A percentile compares a stretch with the other conserved stretches of the same genome.
Conservation (phyloP, 2,888 invertebrate genomes). For the Orchesellides sinensis region DNA sequence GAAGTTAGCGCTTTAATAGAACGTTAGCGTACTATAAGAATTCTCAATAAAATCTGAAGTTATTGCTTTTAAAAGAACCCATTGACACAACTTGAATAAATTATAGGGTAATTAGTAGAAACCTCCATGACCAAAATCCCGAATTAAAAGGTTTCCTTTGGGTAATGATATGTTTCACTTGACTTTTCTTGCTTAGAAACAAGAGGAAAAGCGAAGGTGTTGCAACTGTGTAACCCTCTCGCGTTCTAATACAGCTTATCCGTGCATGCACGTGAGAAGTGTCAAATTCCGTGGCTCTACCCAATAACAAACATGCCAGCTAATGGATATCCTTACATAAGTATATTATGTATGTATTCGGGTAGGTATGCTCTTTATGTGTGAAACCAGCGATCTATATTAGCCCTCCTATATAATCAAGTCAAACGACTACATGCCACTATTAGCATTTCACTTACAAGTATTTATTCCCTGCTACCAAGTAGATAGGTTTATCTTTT, state of each 20-base stretch:
- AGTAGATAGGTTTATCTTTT: no score
- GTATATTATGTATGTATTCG: neutral
- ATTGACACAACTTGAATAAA: slow-evolving; percentile 37
- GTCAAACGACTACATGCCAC: no score
- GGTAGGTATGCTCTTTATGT: neutral
- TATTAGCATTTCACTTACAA: no score
- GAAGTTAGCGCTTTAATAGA: neutral
- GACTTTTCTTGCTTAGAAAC: slow-evolving; percentile 27
- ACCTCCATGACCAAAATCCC: slow-evolving; percentile 30
- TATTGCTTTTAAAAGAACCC: slow-evolving; percentile 41
- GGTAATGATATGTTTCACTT: slow-evolving; percentile 54
- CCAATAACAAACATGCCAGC: slow-evolving; percentile 51
- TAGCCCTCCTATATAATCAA: no score
- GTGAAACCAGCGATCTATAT: no score
- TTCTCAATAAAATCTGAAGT: slow-evolving; percentile 24
- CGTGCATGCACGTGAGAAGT: slow-evolving; percentile 59
- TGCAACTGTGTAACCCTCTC: slow-evolving; percentile 1
- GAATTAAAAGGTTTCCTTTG: slow-evolving; percentile 51
- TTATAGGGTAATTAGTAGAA: slow-evolving; percentile 52
- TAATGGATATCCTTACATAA: slow-evolving; percentile 4
- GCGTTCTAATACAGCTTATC: slow-evolving; percentile 16
- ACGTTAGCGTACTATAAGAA: neutral
- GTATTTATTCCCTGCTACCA: no score
- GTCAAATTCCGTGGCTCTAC: slow-evolving; percentile 52
- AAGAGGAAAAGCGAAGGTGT: neutral